phyloP scores from a whole-genome alignment of 2,797 vertebrate genomes.

The Chromis chromis region DNA sequence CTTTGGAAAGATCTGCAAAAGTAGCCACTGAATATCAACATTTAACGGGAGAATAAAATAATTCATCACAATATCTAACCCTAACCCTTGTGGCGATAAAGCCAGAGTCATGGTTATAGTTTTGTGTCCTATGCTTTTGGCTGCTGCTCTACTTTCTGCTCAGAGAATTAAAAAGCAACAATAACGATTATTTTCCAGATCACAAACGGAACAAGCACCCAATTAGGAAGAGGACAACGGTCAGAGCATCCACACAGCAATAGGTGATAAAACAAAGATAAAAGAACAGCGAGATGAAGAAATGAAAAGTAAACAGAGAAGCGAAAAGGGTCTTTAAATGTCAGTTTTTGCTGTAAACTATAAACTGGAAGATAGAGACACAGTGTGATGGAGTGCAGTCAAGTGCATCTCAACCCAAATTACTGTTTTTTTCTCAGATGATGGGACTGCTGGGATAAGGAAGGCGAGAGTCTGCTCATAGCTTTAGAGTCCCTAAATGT shows the following conservation, averaged over 20 bases:
- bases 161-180: neutral
- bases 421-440: slow-evolving; percentile 27
- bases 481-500: slow-evolving; percentile 36
- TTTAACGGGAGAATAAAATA: slow-evolving; percentile 18
- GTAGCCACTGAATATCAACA: slow-evolving; percentile 8
- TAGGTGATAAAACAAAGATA: slow-evolving; percentile 26
- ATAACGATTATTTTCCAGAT: neutral
- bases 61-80: neutral
- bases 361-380: slow-evolving; percentile 34
- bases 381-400: slow-evolving; percentile 46
- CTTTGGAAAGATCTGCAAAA: neutral
- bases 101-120: neutral
- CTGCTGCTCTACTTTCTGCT: neutral
- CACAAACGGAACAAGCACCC: neutral
- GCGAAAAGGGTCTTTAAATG: slow-evolving; percentile 41
- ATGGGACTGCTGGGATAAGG: slow-evolving; percentile 48
- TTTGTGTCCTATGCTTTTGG: neutral
- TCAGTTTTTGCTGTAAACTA: slow-evolving; percentile 38
- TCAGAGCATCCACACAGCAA: slow-evolving; percentile 5
- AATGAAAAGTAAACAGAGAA: slow-evolving; percentile 17
- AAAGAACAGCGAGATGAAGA: slow-evolving; percentile 17
- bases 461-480: slow-evolving; percentile 38
- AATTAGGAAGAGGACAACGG: slow-evolving; percentile 9
- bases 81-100: neutral
- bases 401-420: slow-evolving; percentile 61